Conservation (phyloP, 35 echinoderm and acorn worm genomes). For the Chiridota heheva region DNA sequence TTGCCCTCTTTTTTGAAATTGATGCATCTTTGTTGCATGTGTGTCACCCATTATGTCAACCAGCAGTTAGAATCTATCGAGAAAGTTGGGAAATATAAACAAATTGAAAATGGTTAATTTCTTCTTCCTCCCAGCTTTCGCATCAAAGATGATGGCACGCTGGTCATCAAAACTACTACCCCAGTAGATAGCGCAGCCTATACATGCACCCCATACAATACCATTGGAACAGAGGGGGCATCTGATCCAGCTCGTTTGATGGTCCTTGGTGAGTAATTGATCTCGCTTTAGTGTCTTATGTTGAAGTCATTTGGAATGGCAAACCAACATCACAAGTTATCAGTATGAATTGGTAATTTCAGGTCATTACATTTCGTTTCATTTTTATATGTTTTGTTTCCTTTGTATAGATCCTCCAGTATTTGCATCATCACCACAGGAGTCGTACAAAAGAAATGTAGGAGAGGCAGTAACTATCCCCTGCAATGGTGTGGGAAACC, state of each 20-base stretch:
- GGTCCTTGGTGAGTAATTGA: conserved; percentile 56
- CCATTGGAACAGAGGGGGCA: conserved; percentile 66
- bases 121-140: conserved; percentile 41
- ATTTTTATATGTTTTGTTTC: background rate
- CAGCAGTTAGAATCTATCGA: too few species aligned
- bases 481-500: conserved; percentile 59
- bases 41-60: too few species aligned
- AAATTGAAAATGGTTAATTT: background rate
- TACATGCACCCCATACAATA: conserved; percentile 86
- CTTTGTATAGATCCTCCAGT: conserved; percentile 58
- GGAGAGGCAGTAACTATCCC: conserved; percentile 62
- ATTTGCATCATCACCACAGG: conserved; percentile 55
- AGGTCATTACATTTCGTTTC: too few species aligned
- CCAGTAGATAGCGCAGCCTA: conserved; percentile 59
- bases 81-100: too few species aligned
- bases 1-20: too few species aligned
- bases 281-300: too few species aligned
- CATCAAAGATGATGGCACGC: conserved; percentile 37
- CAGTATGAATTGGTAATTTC: too few species aligned
- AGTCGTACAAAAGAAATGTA: conserved; percentile 42
- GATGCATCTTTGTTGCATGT: too few species aligned
- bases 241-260: conserved; percentile 52
- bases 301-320: too few species aligned
- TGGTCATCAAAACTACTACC: conserved; percentile 37
- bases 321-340: too few species aligned